Conservation (phyloP, 2,888 invertebrate genomes). For the Aricia artaxerxes region DNA sequence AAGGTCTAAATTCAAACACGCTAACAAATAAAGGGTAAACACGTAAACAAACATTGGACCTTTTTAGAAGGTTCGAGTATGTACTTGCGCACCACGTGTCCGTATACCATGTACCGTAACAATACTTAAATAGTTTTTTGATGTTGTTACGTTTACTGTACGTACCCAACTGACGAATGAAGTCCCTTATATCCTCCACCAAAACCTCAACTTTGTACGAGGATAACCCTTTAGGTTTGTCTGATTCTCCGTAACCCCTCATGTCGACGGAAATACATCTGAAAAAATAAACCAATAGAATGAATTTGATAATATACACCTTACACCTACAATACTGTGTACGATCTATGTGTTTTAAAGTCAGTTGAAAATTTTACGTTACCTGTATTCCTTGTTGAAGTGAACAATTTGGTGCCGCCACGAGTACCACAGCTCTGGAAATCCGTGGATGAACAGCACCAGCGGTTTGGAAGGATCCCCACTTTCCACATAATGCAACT, state of each 20-base stretch:
- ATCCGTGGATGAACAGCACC: slow-evolving; percentile 87
- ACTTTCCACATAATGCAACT: slow-evolving; percentile 84
- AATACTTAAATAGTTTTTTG: too few species aligned
- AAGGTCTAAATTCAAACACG: too few species aligned
- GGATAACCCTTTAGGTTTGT: slow-evolving; percentile 77
- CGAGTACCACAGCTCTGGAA: slow-evolving; percentile 89
- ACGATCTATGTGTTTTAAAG: too few species aligned
- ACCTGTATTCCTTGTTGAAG: slow-evolving; percentile 83
- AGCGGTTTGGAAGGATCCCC: slow-evolving; percentile 83
- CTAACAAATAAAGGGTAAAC: too few species aligned
- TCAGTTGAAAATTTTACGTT: slow-evolving; percentile 33
- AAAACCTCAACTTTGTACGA: slow-evolving; percentile 77
- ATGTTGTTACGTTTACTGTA: neutral
- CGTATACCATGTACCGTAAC: too few species aligned
- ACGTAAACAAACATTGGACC: too few species aligned
- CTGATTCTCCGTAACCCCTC: slow-evolving; percentile 86
- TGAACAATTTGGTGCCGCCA: slow-evolving; percentile 86
- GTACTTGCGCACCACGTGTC: too few species aligned
- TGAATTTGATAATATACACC: too few species aligned
- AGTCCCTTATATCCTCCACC: slow-evolving; percentile 80
- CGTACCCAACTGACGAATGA: slow-evolving; percentile 76
- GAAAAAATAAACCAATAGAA: slow-evolving; percentile 38
- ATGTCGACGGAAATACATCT: slow-evolving; percentile 85
- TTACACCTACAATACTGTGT: too few species aligned
- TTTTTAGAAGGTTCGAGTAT: too few species aligned